Percentiles rank a stretch among this genome's conserved stretches.
phyloP scores from a whole-genome alignment of 2,113 vertebrate species.

The Gavia stellata region DNA sequence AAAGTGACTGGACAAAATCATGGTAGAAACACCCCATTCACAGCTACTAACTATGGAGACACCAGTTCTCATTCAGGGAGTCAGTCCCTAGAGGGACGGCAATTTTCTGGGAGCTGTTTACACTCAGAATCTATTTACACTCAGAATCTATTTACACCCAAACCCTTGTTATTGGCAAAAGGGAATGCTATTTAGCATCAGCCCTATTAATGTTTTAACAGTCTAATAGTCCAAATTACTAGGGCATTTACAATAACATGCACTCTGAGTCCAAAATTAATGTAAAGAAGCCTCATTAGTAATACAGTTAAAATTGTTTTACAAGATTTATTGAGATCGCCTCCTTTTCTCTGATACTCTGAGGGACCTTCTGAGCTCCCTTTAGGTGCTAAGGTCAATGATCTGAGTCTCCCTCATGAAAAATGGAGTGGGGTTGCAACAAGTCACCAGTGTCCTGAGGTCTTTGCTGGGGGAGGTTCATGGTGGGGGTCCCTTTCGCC shows the following conservation, averaged over 20 bases:
- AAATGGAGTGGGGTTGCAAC: background rate
- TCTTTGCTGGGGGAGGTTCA: background rate
- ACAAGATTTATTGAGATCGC: background rate
- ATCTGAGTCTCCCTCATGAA: background rate
- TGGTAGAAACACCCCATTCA: background rate
- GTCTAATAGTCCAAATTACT: background rate
- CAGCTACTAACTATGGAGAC: background rate
- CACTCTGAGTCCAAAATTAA: background rate
- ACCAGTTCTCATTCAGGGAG: background rate
- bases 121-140: background rate
- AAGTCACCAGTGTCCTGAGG: background rate
- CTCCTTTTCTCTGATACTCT: background rate
- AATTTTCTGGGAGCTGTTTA: background rate
- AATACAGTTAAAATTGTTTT: background rate
- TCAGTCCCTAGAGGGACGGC: background rate
- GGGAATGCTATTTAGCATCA: background rate
- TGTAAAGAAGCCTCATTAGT: background rate
- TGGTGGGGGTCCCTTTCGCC: background rate
- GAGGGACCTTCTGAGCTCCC: background rate
- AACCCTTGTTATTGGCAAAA: background rate
- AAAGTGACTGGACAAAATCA: background rate
- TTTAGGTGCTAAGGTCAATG: background rate
- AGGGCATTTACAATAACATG: background rate
- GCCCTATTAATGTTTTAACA: background rate
- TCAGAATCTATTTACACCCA: background rate